Evolutionary conservation across 2,113 vertebrate genomes (phyloP).

Genomic region (Gymnogyps californianus): DNA sequence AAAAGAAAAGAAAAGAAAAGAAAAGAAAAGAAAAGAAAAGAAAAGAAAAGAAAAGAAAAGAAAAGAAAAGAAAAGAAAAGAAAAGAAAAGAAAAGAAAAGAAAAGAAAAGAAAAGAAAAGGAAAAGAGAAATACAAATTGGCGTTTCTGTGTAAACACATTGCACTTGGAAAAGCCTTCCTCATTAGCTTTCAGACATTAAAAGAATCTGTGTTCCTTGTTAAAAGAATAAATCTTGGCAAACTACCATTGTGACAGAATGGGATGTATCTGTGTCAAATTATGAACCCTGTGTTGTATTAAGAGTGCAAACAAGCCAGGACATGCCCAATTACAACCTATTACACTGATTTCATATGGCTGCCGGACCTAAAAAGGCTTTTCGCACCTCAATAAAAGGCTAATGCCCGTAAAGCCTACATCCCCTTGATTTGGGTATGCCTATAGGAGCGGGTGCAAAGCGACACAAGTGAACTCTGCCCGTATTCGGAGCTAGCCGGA

Average conservation of each 20-base stretch:
- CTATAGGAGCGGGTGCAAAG: neutral
- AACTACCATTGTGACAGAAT: conserved; percentile 36
- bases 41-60: neutral
- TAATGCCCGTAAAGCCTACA: neutral
- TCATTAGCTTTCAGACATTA: conserved; percentile 57
- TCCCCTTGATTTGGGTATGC: neutral
- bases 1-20: too few species aligned
- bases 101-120: too few species aligned
- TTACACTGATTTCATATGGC: neutral
- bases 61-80: rapidly evolving
- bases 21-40: rapidly evolving
- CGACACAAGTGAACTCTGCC: neutral
- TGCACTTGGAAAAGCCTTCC: conserved; percentile 34
- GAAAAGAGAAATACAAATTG: neutral
- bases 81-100: too few species aligned
- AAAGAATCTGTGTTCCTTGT: conserved; percentile 50
- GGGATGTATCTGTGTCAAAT: conserved; percentile 57
- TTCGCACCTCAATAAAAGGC: neutral
- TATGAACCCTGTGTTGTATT: conserved; percentile 34
- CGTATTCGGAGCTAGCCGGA: rapidly evolving
- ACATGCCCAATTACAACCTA: conserved; percentile 54
- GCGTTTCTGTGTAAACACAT: conserved; percentile 36
- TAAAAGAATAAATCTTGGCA: conserved; percentile 57
- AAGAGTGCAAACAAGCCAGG: conserved; percentile 41
- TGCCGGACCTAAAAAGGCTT: neutral